Percentiles rank a stretch among this genome's conserved stretches.
phyloP scores from a whole-genome alignment of 2,797 vertebrate genomes.

The Rhabdophis nuchalis region DNA sequence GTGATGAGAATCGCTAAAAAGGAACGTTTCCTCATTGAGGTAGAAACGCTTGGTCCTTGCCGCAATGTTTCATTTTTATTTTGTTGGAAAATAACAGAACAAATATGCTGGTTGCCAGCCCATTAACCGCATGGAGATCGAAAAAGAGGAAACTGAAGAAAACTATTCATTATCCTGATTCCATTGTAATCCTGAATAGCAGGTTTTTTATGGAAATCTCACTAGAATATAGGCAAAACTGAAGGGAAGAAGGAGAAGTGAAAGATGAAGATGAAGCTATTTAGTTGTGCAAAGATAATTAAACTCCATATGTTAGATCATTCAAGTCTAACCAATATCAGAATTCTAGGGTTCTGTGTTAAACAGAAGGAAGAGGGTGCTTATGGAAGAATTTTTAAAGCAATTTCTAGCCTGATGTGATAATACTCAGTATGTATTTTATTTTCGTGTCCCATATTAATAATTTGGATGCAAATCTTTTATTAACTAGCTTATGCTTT shows the following conservation, averaged over 20 bases:
- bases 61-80: conserved; percentile 34
- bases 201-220: conserved; percentile 12
- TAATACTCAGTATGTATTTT: background rate
- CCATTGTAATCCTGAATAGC: conserved; percentile 34
- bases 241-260: background rate
- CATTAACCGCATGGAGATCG: background rate
- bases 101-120: conserved; percentile 3
- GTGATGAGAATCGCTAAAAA: conserved; percentile 15
- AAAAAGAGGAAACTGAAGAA: background rate
- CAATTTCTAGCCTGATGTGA: background rate
- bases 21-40: conserved; percentile 3
- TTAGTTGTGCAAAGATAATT: conserved; percentile 14
- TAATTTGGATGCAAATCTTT: background rate
- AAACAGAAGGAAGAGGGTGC: background rate
- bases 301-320: conserved; percentile 14
- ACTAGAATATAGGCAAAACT: background rate
- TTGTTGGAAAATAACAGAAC: conserved; percentile 9
- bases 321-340: background rate
- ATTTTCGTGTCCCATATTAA: background rate
- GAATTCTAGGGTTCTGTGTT: background rate
- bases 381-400: background rate
- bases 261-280: conserved; percentile 14
- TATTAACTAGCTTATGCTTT: background rate
- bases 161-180: conserved; percentile 10
- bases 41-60: conserved; percentile 7